Base-by-base conservation (phyloP, 2,113 vertebrate genomes). In the Aythya baeri region DNA sequence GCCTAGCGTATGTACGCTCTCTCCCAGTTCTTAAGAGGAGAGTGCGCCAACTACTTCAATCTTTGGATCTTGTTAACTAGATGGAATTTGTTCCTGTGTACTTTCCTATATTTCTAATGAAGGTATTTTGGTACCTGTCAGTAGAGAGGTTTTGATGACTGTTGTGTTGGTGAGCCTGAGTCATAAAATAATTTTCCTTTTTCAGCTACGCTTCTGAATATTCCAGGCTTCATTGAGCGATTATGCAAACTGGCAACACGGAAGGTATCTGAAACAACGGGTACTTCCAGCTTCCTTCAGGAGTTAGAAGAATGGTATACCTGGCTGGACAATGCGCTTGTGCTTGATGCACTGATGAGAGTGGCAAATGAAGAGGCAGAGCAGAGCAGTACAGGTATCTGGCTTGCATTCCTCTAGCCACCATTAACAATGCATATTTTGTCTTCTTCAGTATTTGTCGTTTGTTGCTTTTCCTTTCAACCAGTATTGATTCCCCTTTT, bases 241-340 rank as follows among this genome's bases (percentile, higher is more conserved):
- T 95, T 99, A 72, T 99, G 99, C 97, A 99, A 99, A 65, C 97
- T 99, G 94, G 99, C 99, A 34, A 99, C 99, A 6, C 94, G 99
- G 59, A 99, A 99, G 77, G 99, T 99, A 36, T 99, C 99, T 4
- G 99, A 99, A 94, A 99, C 99, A 31, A 98, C 99, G 0, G 99
- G 99, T 50, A 98, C 99, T 44, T 98, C 98, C 29, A 99, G 98
- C 96, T 99, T 99, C 93, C 98, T 99, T 67, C 99, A 99, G 97
- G 99, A 99, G 95, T 83, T 99, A 92, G 99, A 99, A 80, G 99
- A 99, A 78, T 99, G 99, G 99, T 99, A 99, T 97, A 99, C 99
- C 1, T 99, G 99, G 99, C 97, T 99, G 83, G 99, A 99, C 98
- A 99, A 99, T 0, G 99, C 99, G 0, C 97, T 99, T 66, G 99